Conservation (phyloP, 2,113 vertebrate genomes). For the Aptenodytes forsteri region DNA sequence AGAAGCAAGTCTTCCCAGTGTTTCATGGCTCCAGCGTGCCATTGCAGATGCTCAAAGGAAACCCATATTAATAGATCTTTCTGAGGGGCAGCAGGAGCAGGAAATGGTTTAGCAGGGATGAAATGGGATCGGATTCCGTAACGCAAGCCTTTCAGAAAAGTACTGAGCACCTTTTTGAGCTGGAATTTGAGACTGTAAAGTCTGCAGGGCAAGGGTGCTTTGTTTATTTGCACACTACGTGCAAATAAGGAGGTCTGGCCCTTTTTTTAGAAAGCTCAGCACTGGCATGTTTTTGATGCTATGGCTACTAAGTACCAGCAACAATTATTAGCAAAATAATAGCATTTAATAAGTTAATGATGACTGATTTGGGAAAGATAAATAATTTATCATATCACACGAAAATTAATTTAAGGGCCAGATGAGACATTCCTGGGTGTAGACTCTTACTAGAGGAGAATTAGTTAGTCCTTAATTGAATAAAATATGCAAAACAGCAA, state of each 20-base stretch:
- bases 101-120: not conserved
- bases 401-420: not conserved
- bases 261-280: not conserved
- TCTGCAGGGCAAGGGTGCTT: not conserved
- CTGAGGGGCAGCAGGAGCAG: not conserved
- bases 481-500: not conserved
- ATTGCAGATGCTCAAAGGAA: slow-evolving; percentile 28
- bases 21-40: not conserved
- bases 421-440: not conserved
- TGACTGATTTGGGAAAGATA: not conserved
- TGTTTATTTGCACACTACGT: not conserved
- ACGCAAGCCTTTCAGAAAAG: not conserved
- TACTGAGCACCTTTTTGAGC: not conserved
- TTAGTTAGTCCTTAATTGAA: not conserved
- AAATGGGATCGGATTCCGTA: not conserved
- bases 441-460: not conserved
- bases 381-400: not conserved
- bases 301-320: not conserved
- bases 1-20: not conserved
- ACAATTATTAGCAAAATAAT: not conserved
- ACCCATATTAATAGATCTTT: not conserved
- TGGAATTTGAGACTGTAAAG: not conserved
- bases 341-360: not conserved
- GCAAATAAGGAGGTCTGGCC: not conserved
- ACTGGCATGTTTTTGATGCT: not conserved